Conservation (phyloP, 2,888 invertebrate species). For the Xestia ashworthii region DNA sequence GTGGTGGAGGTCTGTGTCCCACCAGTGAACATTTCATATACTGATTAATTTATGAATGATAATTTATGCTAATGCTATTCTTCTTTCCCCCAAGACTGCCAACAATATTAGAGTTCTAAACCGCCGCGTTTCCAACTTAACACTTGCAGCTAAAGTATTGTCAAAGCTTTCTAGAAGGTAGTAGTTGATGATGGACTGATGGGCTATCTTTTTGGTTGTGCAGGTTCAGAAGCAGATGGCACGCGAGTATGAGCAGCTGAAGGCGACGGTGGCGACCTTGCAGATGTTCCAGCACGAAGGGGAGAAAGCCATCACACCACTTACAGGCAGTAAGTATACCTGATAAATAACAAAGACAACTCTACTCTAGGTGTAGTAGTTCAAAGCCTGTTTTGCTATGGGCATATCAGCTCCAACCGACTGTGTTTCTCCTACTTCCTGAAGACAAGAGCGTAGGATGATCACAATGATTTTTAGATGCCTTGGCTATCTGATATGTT, state of each 20-base stretch:
- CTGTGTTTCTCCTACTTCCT: neutral
- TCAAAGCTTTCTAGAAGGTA: neutral
- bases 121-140: neutral
- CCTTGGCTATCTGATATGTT: neutral
- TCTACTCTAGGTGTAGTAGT: neutral
- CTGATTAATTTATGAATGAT: neutral
- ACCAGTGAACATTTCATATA: neutral
- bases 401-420: too few species aligned
- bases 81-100: neutral
- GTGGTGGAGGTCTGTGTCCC: neutral
- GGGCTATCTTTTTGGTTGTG: slow-evolving; percentile 45
- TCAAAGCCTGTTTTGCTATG: neutral
- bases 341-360: neutral
- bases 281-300: slow-evolving; percentile 94
- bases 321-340: slow-evolving; percentile 80
- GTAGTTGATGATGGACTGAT: slow-evolving; percentile 24
- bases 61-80: neutral
- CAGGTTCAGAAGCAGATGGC: slow-evolving; percentile 97
- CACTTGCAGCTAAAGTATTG: neutral
- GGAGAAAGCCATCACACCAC: slow-evolving; percentile 87
- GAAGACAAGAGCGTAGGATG: neutral
- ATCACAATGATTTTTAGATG: too few species aligned
- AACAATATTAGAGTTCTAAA: neutral
- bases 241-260: slow-evolving; percentile 97
- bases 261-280: slow-evolving; percentile 94